Evolutionary conservation across 2,888 invertebrate species (phyloP).

Genomic region (Agrilus mali): DNA sequence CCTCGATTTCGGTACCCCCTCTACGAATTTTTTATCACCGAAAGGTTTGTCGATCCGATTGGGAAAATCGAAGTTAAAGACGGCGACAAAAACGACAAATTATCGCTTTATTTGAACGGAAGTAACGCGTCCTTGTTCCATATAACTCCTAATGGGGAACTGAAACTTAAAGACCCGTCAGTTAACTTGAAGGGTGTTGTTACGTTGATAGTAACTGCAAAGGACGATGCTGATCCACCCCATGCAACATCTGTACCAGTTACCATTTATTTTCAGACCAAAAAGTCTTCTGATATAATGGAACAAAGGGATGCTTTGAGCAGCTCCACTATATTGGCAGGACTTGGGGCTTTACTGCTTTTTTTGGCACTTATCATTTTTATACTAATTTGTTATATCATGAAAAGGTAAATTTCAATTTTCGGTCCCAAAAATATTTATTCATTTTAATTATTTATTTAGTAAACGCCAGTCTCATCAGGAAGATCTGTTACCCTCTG

Average conservation of each 20-base stretch:
- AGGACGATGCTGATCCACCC: conserved; percentile 76
- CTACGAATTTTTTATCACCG: conserved; percentile 62
- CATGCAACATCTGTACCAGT: conserved; percentile 59
- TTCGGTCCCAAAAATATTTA: too few species aligned
- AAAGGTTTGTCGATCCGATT: conserved; percentile 30
- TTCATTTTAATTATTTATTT: conserved; percentile 2
- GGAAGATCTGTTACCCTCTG: conserved; percentile 13
- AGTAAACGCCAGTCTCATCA: conserved; percentile 12
- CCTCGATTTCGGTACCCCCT: conserved; percentile 78
- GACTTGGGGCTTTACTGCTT: conserved; percentile 59
- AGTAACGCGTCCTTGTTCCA: conserved; percentile 38
- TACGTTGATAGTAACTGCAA: conserved; percentile 51
- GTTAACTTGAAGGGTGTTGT: conserved; percentile 9
- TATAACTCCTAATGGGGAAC: conserved; percentile 52
- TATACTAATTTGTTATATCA: conserved; percentile 64
- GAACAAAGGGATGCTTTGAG: conserved; percentile 20
- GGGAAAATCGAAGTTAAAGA: conserved; percentile 76
- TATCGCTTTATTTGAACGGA: conserved; percentile 51
- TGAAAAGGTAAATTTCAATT: conserved; percentile 43
- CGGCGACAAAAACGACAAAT: conserved; percentile 65
- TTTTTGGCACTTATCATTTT: conserved; percentile 64
- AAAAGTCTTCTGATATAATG: conserved; percentile 26
- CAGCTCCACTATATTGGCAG: conserved; percentile 36
- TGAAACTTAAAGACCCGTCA: conserved; percentile 40
- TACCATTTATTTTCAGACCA: conserved; percentile 45